phyloP scores from a whole-genome alignment of 1,140 invertebrate genomes.

The Platorchestia sp. region DNA sequence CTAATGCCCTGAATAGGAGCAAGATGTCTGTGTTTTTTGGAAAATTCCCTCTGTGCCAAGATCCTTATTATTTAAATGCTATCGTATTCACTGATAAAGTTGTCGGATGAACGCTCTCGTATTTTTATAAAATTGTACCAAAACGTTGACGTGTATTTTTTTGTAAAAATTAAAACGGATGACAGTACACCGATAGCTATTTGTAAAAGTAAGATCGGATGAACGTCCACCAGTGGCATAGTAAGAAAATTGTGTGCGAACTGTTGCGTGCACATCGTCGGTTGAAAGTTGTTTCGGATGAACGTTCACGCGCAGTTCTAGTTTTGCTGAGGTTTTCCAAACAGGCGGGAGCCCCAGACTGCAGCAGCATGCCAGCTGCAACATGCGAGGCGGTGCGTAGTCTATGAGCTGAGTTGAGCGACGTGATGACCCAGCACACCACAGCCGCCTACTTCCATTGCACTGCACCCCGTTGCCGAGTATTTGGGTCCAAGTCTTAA shows the following conservation, averaged over 20 bases:
- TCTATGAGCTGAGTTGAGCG: background rate
- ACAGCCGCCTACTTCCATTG: background rate
- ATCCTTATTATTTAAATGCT: background rate
- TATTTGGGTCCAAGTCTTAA: background rate
- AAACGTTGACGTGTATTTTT: background rate
- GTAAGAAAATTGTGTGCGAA: no score
- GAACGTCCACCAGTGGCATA: no score
- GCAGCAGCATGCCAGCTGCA: background rate
- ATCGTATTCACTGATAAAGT: background rate
- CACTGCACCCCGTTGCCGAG: background rate
- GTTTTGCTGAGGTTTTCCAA: background rate
- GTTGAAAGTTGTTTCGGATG: no score
- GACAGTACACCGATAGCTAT: no score
- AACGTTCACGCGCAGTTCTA: background rate
- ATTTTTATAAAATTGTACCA: no score
- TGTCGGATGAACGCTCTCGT: no score
- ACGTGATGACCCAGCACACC: background rate
- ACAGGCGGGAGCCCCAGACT: background rate
- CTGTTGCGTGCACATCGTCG: no score
- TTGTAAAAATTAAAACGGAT: no score
- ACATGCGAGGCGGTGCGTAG: background rate
- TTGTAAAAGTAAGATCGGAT: no score
- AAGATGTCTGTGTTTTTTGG: background rate
- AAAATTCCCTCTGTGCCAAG: background rate
- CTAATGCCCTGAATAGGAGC: background rate